Conservation (phyloP, 2,797 vertebrate genomes). For the Lithobates pipiens region DNA sequence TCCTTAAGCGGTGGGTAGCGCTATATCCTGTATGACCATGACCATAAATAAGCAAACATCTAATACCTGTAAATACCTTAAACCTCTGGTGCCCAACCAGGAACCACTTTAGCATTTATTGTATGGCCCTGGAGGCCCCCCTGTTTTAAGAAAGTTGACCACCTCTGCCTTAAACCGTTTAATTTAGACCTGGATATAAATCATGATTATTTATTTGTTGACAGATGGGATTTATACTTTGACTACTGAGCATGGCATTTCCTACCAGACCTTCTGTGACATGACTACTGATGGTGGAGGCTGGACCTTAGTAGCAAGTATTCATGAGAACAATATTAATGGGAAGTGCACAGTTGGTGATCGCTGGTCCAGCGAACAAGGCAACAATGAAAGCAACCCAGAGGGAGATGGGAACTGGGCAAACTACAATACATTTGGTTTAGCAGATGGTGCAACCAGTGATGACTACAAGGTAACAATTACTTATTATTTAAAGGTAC, state of each 20-base stretch:
- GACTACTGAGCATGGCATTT: conserved; percentile 61
- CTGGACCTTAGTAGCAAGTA: conserved; percentile 75
- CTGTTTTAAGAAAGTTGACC: too few species aligned
- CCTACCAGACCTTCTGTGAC: conserved; percentile 79
- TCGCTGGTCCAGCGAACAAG: conserved; percentile 76
- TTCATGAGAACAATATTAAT: conserved; percentile 73
- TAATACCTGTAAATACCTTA: too few species aligned
- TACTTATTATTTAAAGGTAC: background rate
- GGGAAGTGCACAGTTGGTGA: conserved; percentile 70
- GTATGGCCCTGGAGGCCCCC: too few species aligned
- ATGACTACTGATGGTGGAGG: conserved; percentile 69
- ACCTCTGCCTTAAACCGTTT: too few species aligned
- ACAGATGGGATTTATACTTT: conserved; percentile 74
- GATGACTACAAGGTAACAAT: conserved; percentile 68
- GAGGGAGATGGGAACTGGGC: conserved; percentile 66
- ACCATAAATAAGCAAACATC: too few species aligned
- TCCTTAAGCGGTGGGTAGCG: too few species aligned
- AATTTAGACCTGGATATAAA: too few species aligned
- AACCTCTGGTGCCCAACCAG: too few species aligned
- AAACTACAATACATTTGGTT: conserved; percentile 66
- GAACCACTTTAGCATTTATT: too few species aligned
- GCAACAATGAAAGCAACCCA: conserved; percentile 50
- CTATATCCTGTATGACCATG: too few species aligned
- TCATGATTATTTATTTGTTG: background rate
- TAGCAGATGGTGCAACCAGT: conserved; percentile 59